phyloP scores from a whole-genome alignment of 2,797 vertebrate genomes.

The Lacerta bilineata region DNA sequence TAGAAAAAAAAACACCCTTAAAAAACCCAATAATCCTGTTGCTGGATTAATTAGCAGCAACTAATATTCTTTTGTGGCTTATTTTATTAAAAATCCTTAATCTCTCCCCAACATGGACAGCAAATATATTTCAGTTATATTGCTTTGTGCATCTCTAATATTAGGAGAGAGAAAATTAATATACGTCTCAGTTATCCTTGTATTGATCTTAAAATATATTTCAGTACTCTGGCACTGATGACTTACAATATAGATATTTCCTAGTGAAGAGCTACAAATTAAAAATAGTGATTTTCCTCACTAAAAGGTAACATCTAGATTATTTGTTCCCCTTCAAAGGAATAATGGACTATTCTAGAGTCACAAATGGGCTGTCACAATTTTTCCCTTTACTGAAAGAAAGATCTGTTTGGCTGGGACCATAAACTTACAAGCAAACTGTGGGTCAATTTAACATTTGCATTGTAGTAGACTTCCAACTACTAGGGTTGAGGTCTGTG shows the following conservation, averaged over 20 bases:
- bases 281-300: conserved; percentile 66
- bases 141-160: conserved; percentile 62
- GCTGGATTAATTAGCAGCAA: conserved; percentile 60
- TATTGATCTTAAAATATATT: conserved; percentile 74
- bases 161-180: conserved; percentile 64
- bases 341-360: conserved; percentile 51
- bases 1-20: conserved; percentile 45
- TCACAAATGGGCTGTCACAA: conserved; percentile 45
- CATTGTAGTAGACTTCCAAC: background rate
- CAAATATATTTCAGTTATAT: conserved; percentile 70
- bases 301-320: conserved; percentile 42
- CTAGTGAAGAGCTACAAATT: conserved; percentile 52
- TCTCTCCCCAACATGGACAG: conserved; percentile 47
- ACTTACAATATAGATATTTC: conserved; percentile 64
- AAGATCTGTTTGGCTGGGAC: background rate
- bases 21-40: conserved; percentile 65
- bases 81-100: conserved; percentile 63
- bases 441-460: background rate
- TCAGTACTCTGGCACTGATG: conserved; percentile 36
- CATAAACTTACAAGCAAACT: background rate
- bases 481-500: background rate
- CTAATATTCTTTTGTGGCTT: conserved; percentile 49
- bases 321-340: conserved; percentile 48
- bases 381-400: conserved; percentile 24
- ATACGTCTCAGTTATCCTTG: conserved; percentile 69